phyloP scores from a whole-genome alignment of 2,888 invertebrate species.

The Andrena trimmerana region DNA sequence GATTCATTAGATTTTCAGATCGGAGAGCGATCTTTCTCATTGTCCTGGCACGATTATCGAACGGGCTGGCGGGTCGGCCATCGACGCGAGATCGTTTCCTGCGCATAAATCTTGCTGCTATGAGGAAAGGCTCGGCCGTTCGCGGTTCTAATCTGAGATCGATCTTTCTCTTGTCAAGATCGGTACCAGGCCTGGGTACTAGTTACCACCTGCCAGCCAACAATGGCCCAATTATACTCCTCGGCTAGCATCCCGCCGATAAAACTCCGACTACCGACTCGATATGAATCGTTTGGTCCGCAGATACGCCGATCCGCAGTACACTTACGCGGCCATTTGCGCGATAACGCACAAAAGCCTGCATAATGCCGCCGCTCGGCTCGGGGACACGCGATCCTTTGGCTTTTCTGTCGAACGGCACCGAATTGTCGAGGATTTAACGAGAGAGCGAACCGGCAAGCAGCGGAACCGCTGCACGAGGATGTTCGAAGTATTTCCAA shows the following conservation, averaged over 20 bases:
- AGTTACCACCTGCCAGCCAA: conserved; percentile 73
- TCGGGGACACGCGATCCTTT: conserved; percentile 5
- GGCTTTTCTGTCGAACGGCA: background rate
- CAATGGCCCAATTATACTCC: conserved; percentile 81
- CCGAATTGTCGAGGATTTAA: conserved; percentile 3
- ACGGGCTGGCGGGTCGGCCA: conserved; percentile 33
- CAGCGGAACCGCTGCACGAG: background rate
- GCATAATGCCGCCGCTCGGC: conserved; percentile 67
- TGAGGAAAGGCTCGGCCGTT: conserved; percentile 41
- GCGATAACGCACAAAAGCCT: conserved; percentile 56
- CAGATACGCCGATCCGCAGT: conserved; percentile 56
- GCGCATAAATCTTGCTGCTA: conserved; percentile 57
- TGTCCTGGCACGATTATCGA: conserved; percentile 58
- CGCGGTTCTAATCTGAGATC: conserved; percentile 65
- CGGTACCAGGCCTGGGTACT: conserved; percentile 55
- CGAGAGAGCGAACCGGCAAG: background rate
- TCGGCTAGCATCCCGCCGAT: conserved; percentile 71
- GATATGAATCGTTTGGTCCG: conserved; percentile 74
- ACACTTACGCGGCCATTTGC: conserved; percentile 38
- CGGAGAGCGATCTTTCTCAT: conserved; percentile 54
- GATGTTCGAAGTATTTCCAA: background rate
- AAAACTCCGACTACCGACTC: conserved; percentile 74
- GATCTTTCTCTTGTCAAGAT: conserved; percentile 66
- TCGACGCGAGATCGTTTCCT: conserved; percentile 40
- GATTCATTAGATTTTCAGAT: conserved; percentile 56